Evolutionary conservation across 2,113 vertebrate species (phyloP), one percentile per base, ranked within the genome.

Genomic region (Centropus unirufus): DNA sequence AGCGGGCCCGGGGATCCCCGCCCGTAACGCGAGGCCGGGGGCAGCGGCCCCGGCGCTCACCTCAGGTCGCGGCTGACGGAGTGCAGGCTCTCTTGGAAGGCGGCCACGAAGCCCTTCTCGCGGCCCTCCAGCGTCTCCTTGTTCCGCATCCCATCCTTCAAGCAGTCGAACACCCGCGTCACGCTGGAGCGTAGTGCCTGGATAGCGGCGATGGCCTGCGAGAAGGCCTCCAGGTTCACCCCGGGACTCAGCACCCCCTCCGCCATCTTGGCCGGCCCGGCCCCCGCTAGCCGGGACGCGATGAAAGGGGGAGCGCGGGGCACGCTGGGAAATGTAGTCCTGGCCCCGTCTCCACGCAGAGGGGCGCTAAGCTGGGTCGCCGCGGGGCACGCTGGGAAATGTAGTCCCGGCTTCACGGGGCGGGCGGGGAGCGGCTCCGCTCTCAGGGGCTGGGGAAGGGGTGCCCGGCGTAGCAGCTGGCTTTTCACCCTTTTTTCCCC

Each of bases 151-250:
- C 99, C 99, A 95, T 99, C 99, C 96, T 99, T 99, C 81, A 99
- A 98, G 83, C 98, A 99, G 96, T 99, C 99, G 96, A 99, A 99
- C 57, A 99, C 99, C 59, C 99, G 97, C 52, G 98, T 99, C 66
- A 99, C 99, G 95, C 99, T 99, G 69, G 99, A 99, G 26, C 99
- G 98, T 36, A 99, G 98, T 18, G 99, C 99, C 97, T 99, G 99
- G 66, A 99, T 99, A 19, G 99, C 99, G 86, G 96, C 98, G 66
- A 99, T 99, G 15, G 99, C 99, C 92, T 99, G 99, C 27, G 99
- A 98, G 47, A 99, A 99, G 19, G 99, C 99, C 95, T 99, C 99
- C 96, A 99, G 97, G 88, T 99, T 99, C 84, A 99, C 99, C 1
- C 99, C 99, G 14, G 99, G 98, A 24, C 98, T 99, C 90, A 99